These are phyloP conservation scores for Lochmaea capreae DNA, from an alignment of 2,888 invertebrate genomes.

Conservation along the genomic window DNA sequence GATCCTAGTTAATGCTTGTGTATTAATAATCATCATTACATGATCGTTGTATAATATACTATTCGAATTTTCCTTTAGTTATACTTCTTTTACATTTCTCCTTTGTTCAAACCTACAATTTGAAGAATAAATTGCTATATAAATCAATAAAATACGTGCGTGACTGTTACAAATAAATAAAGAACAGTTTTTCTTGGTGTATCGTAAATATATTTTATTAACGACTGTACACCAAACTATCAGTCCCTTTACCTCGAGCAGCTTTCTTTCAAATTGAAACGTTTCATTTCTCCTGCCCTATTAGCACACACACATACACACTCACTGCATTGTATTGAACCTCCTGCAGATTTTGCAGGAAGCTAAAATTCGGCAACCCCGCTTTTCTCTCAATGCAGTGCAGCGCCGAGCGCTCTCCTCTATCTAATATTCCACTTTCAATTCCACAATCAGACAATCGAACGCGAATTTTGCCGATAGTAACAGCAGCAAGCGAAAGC, in stretches of 20 bases:
- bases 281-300: constrained; percentile 1
- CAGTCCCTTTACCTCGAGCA: background rate
- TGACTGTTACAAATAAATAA: too few relatives aligned
- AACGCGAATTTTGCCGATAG: constrained; percentile 53
- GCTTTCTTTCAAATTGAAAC: background rate
- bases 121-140: too few relatives aligned
- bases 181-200: too few relatives aligned
- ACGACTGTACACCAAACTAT: background rate
- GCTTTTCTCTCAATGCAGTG: constrained; percentile 26
- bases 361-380: constrained; percentile 25
- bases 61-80: too few relatives aligned
- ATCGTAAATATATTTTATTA: background rate
- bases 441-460: constrained; percentile 48
- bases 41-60: too few relatives aligned
- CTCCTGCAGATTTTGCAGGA: constrained; percentile 19
- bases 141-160: too few relatives aligned
- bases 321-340: constrained; percentile 15
- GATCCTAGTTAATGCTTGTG: too few relatives aligned
- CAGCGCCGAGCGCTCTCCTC: constrained; percentile 14
- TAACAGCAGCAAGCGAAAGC: constrained; percentile 18
- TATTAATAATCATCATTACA: too few relatives aligned
- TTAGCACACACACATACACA: constrained; percentile 4
- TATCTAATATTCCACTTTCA: constrained; percentile 30
- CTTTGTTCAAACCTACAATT: too few relatives aligned
- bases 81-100: too few relatives aligned